phyloP scores from a whole-genome alignment of 2,888 invertebrate genomes.

The Podabrus alpinus region DNA sequence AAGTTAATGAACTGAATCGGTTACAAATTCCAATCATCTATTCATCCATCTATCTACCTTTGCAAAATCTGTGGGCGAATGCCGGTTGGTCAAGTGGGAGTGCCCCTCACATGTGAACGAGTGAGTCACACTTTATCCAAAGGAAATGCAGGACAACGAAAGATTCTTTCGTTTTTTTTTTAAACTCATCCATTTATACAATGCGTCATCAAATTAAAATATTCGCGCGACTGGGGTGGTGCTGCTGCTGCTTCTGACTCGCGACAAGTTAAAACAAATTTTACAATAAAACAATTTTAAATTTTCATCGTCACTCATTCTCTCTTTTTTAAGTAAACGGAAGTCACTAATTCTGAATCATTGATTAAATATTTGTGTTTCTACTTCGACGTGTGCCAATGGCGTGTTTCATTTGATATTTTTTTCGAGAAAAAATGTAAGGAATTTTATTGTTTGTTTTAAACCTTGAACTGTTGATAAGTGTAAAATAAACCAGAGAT shows the following conservation, averaged over 20 bases:
- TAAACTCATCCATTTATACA: slow-evolving; percentile 11
- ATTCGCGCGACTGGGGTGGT: background rate
- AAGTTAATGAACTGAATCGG: background rate
- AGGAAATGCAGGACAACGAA: slow-evolving; percentile 38
- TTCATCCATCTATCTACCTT: slow-evolving; percentile 15
- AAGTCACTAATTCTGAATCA: slow-evolving; percentile 7
- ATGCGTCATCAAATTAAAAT: slow-evolving; percentile 28
- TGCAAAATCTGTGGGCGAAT: slow-evolving; percentile 29
- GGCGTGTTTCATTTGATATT: background rate
- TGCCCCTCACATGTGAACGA: slow-evolving; percentile 36
- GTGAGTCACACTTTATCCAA: slow-evolving; percentile 33
- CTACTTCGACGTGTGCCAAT: background rate
- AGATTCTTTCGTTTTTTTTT: slow-evolving; percentile 41
- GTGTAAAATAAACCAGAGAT: slow-evolving; percentile 23
- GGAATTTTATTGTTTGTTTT: slow-evolving; percentile 14
- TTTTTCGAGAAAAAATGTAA: background rate
- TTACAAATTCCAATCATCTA: background rate
- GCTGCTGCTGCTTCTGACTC: background rate
- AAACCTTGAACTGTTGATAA: slow-evolving; percentile 17
- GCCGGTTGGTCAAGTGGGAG: slow-evolving; percentile 38
- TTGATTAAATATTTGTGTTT: slow-evolving; percentile 10
- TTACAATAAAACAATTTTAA: background rate
- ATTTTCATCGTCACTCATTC: background rate
- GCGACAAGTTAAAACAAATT: background rate
- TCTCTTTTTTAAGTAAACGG: background rate